Evolutionary conservation across 2,113 vertebrate species (phyloP).

Genomic region (Danionella cerebrum): DNA sequence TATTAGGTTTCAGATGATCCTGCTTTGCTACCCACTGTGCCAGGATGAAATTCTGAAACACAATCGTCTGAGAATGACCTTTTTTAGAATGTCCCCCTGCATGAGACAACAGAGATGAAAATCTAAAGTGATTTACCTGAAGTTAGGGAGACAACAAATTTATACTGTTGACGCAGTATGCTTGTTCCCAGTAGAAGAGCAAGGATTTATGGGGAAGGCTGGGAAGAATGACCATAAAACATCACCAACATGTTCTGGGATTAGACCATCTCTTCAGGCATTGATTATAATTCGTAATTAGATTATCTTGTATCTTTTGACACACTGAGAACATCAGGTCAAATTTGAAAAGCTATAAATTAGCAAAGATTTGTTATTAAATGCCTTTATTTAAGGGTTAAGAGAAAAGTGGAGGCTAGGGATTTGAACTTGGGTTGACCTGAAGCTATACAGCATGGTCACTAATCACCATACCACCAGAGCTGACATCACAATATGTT

Average conservation of each 20-base stretch:
- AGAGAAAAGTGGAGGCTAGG: too few relatives aligned
- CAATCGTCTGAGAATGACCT: constrained; percentile 14
- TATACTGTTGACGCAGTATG: not conserved
- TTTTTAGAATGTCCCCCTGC: constrained; percentile 5
- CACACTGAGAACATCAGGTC: not conserved
- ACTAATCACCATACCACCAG: too few relatives aligned
- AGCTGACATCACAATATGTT: too few relatives aligned
- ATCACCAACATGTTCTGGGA: not conserved
- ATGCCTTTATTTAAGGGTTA: too few relatives aligned
- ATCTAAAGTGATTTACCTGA: constrained; percentile 8
- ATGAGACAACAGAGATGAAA: not conserved
- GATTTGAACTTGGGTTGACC: too few relatives aligned
- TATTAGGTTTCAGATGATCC: constrained; percentile 1
- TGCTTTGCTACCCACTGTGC: not conserved
- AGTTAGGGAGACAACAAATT: not conserved
- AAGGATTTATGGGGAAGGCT: not conserved
- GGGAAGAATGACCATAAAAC: not conserved
- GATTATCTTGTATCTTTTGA: not conserved
- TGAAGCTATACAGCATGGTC: too few relatives aligned
- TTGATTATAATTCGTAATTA: not conserved
- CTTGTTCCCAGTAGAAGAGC: too few relatives aligned
- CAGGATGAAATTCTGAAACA: not conserved
- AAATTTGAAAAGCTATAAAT: too few relatives aligned
- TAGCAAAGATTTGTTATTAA: too few relatives aligned
- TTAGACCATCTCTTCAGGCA: not conserved